Percentiles rank a stretch among this genome's conserved stretches.
Conservation (phyloP, 2,888 invertebrate species). For the Cheilosia soror region DNA sequence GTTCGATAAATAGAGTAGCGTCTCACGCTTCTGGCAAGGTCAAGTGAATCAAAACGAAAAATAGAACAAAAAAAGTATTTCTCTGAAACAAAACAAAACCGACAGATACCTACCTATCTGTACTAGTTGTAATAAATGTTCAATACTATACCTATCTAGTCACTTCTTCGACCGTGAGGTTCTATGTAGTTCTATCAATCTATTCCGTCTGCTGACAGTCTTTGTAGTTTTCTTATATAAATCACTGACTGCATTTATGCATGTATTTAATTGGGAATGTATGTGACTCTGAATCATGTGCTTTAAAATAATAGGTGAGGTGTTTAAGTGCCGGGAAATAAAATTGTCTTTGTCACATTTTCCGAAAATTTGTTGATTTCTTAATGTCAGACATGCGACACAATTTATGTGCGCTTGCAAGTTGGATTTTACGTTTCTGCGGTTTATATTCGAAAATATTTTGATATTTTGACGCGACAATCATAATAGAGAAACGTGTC, state of each 20-base stretch:
- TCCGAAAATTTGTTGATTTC: slow-evolving; percentile 26
- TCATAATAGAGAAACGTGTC: slow-evolving; percentile 16
- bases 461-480: not conserved
- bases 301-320: slow-evolving; percentile 48
- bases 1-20: slow-evolving; percentile 12
- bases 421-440: slow-evolving; percentile 19
- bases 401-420: slow-evolving; percentile 18
- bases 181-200: not conserved
- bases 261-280: not conserved
- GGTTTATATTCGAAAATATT: not conserved
- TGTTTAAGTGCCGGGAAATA: not conserved
- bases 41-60: slow-evolving; percentile 83
- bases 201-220: not conserved
- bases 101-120: slow-evolving; percentile 5
- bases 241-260: slow-evolving; percentile 32
- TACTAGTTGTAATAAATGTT: not conserved
- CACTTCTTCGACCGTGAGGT: not conserved
- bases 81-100: slow-evolving; percentile 26
- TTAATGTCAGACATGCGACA: slow-evolving; percentile 29
- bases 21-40: slow-evolving; percentile 84
- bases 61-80: not conserved
- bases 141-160: too few relatives aligned
- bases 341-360: slow-evolving; percentile 21
- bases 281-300: slow-evolving; percentile 37
- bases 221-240: slow-evolving; percentile 39